These are phyloP conservation scores for Neosalanx taihuensis DNA, from an alignment of 2,797 vertebrate species.

Conservation along the genomic window DNA sequence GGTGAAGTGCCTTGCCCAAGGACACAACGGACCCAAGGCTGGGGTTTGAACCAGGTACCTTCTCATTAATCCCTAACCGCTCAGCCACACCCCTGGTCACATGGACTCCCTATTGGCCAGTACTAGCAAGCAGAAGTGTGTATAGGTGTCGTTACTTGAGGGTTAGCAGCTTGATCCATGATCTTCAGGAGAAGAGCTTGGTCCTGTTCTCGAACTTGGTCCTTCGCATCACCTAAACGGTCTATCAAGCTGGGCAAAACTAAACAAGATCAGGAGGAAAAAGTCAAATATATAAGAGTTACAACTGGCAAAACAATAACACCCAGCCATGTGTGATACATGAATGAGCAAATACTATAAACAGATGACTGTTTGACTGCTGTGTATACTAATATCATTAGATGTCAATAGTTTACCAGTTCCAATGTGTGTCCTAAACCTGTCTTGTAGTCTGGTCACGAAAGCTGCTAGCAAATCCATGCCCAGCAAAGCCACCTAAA, in stretches of 20 bases:
- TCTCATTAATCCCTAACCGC: too few relatives aligned
- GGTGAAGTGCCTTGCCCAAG: too few relatives aligned
- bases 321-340: neutral
- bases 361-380: neutral
- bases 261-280: conserved; percentile 5
- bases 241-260: conserved; percentile 90
- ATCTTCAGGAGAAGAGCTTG: conserved; percentile 91
- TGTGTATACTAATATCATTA: neutral
- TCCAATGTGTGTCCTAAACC: conserved; percentile 89
- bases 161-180: conserved; percentile 93
- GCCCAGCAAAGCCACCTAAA: conserved; percentile 88
- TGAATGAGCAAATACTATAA: neutral
- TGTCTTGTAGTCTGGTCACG: conserved; percentile 86
- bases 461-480: conserved; percentile 91
- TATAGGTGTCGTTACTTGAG: conserved; percentile 76
- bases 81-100: too few relatives aligned
- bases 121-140: too few relatives aligned
- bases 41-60: too few relatives aligned
- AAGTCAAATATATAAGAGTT: neutral
- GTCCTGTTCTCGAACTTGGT: conserved; percentile 92
- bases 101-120: too few relatives aligned
- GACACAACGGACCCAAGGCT: too few relatives aligned
- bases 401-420: conserved; percentile 77
- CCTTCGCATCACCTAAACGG: conserved; percentile 91
- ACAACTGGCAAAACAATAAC: neutral